These are phyloP conservation scores for Mesoligia furuncula DNA, from an alignment of 2,888 invertebrate species.

Conservation along the genomic window DNA sequence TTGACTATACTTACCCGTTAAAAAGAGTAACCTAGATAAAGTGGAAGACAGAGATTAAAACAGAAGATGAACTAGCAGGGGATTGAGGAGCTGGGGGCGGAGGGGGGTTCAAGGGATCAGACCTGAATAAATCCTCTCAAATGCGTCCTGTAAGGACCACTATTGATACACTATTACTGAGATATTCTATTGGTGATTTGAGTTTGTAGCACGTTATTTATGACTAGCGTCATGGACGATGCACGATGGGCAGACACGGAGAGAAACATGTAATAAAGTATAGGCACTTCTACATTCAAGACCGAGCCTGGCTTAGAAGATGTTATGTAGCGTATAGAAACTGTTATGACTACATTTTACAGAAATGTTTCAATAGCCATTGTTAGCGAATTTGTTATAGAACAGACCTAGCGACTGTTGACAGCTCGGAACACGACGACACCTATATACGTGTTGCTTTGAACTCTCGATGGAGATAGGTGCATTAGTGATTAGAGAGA, in stretches of 20 bases:
- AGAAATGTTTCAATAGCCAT: conserved; percentile 25
- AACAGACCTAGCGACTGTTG: conserved; percentile 1
- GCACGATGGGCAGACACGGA: too few species aligned
- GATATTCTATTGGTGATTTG: not conserved
- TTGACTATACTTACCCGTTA: too few species aligned
- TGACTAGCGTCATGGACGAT: too few species aligned
- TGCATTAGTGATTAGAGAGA: too few species aligned
- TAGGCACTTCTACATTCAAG: not conserved
- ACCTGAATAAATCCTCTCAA: too few species aligned
- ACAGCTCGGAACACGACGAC: not conserved
- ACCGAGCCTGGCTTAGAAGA: not conserved
- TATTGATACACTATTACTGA: not conserved
- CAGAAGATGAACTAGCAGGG: too few species aligned
- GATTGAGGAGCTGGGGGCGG: too few species aligned
- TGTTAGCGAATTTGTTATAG: conserved; percentile 23
- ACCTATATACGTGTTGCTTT: not conserved
- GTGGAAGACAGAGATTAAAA: too few species aligned
- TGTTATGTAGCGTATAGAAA: not conserved
- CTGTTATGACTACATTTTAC: conserved; percentile 36
- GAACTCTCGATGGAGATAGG: not conserved
- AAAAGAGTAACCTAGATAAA: too few species aligned
- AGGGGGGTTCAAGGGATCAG: too few species aligned
- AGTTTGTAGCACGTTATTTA: not conserved
- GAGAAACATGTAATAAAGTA: not conserved
- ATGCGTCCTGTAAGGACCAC: too few species aligned